Conservation (phyloP, 1,140 invertebrate genomes). For the Temnothorax nylanderi region DNA sequence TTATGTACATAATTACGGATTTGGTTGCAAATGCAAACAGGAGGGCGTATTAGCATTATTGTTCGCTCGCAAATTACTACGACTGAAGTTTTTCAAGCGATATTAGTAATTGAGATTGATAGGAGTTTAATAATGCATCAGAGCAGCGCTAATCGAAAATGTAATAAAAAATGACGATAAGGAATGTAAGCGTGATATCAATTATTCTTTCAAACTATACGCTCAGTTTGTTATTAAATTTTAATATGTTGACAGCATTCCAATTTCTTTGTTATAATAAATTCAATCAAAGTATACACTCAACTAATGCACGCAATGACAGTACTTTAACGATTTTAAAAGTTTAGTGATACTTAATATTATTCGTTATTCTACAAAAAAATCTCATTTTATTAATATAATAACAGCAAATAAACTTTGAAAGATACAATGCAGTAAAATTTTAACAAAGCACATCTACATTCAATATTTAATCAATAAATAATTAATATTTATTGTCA, state of each 20-base stretch:
- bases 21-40: slow-evolving; percentile 28
- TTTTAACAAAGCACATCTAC: background rate
- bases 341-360: background rate
- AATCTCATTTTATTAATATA: background rate
- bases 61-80: slow-evolving; percentile 22
- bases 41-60: slow-evolving; percentile 43
- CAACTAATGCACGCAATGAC: background rate
- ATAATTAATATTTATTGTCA: background rate
- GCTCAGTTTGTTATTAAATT: background rate
- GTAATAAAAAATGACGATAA: slow-evolving; percentile 43
- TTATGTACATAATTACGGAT: slow-evolving; percentile 45
- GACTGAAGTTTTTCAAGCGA: slow-evolving; percentile 40
- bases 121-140: slow-evolving; percentile 40
- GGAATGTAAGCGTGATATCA: slow-evolving; percentile 11
- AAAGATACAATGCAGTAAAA: background rate
- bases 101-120: slow-evolving; percentile 38
- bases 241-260: background rate
- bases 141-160: slow-evolving; percentile 24
- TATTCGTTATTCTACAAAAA: background rate
- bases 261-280: background rate
- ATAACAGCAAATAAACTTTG: background rate
- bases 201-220: slow-evolving; percentile 1
- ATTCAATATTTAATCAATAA: background rate
- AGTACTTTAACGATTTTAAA: background rate
- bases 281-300: background rate